A percentile compares a stretch with the other conserved stretches of the same genome.
Evolutionary conservation across 2,888 invertebrate species (phyloP).

Genomic region (Phlogophora meticulosa): DNA sequence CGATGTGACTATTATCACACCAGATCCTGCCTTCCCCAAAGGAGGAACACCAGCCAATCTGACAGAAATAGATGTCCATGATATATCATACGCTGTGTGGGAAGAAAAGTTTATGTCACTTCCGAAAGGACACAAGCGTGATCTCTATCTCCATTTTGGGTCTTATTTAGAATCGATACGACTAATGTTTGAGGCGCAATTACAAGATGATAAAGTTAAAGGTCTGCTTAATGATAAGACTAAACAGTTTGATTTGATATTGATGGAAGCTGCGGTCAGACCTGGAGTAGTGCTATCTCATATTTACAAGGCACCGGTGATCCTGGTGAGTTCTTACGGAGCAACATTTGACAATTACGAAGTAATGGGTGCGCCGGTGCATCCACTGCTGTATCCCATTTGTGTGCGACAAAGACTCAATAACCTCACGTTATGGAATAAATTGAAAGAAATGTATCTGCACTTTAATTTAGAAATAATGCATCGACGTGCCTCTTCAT

Average conservation of each 20-base stretch:
- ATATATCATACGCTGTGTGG: constrained; percentile 38
- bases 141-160: constrained; percentile 15
- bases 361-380: constrained; percentile 35
- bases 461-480: constrained; percentile 10
- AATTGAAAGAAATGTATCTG: constrained; percentile 46
- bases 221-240: constrained; percentile 48
- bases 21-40: constrained; percentile 73
- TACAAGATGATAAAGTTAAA: constrained; percentile 48
- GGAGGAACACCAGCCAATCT: constrained; percentile 74
- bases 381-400: constrained; percentile 38
- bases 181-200: constrained; percentile 55
- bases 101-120: constrained; percentile 30
- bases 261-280: constrained; percentile 53
- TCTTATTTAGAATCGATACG: constrained; percentile 38
- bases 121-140: constrained; percentile 27
- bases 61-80: constrained; percentile 42
- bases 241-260: constrained; percentile 60
- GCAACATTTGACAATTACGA: constrained; percentile 20
- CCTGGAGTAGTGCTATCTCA: constrained; percentile 53
- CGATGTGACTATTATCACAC: constrained; percentile 79
- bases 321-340: constrained; percentile 58
- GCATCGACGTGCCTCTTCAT: not conserved
- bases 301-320: constrained; percentile 64
- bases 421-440: constrained; percentile 56
- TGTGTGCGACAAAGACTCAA: constrained; percentile 17